phyloP scores from a whole-genome alignment of 2,888 invertebrate genomes.

The Sinodicranocentrus sp. region DNA sequence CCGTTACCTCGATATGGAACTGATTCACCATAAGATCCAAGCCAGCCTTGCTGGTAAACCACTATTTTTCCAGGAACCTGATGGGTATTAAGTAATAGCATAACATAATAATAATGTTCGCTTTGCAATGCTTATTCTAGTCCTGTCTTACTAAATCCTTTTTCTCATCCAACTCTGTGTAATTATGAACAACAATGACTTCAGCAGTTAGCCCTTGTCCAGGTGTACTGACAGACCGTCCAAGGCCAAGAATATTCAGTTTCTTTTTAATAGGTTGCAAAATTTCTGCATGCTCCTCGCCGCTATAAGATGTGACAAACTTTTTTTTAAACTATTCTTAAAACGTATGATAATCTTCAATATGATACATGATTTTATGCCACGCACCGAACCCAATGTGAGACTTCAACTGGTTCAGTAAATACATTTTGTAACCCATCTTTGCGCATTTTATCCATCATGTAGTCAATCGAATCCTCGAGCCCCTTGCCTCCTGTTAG shows the following conservation, averaged over 20 bases:
- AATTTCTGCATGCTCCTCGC: conserved; percentile 48
- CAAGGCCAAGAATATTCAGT: conserved; percentile 51
- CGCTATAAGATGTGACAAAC: conserved; percentile 22
- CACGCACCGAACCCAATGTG: conserved; percentile 76
- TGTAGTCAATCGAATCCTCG: conserved; percentile 79
- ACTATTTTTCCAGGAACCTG: conserved; percentile 60
- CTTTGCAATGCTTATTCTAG: background rate
- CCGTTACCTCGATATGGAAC: conserved; percentile 82
- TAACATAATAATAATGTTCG: background rate
- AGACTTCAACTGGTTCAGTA: conserved; percentile 78
- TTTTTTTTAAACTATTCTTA: background rate
- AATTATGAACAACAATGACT: conserved; percentile 54
- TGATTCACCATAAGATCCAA: conserved; percentile 48
- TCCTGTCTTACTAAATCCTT: conserved; percentile 11
- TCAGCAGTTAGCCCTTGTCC: conserved; percentile 42
- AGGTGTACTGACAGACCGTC: conserved; percentile 43
- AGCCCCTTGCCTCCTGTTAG: conserved; percentile 78
- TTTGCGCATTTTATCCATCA: conserved; percentile 76
- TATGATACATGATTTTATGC: background rate
- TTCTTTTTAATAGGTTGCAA: conserved; percentile 33
- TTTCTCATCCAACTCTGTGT: conserved; percentile 44
- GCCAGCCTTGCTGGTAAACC: conserved; percentile 63
- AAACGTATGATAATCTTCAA: conserved; percentile 1
- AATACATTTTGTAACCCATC: conserved; percentile 79
- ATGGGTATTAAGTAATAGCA: no score